Evolutionary conservation across 2,888 invertebrate species (phyloP).

Genomic region (Dicycla oo): DNA sequence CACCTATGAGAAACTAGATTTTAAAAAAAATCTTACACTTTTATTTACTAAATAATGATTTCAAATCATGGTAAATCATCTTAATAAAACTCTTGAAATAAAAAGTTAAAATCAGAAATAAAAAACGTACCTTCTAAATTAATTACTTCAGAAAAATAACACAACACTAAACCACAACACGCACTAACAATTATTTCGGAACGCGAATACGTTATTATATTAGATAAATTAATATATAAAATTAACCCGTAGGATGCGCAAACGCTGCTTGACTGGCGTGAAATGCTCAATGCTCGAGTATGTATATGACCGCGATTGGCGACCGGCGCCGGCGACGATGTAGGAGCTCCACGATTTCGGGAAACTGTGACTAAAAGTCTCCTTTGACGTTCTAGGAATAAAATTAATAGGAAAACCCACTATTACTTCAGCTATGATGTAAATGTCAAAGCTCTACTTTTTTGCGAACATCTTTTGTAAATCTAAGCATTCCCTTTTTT

Average conservation of each 20-base stretch:
- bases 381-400: constrained; percentile 13
- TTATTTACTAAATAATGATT: neutral
- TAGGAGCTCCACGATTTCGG: constrained; percentile 62
- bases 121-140: constrained; percentile 27
- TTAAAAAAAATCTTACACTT: neutral
- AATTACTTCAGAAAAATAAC: constrained; percentile 15
- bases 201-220: constrained; percentile 41
- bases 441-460: neutral
- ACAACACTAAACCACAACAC: constrained; percentile 58
- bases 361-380: constrained; percentile 50
- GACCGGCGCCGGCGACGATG: constrained; percentile 57
- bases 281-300: constrained; percentile 62
- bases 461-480: too few species aligned
- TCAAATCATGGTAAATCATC: neutral
- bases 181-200: constrained; percentile 30
- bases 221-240: constrained; percentile 36
- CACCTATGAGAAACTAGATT: neutral
- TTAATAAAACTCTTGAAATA: neutral
- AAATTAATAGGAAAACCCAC: constrained; percentile 26
- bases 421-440: neutral
- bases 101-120: neutral
- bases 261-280: constrained; percentile 72
- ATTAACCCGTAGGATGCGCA: constrained; percentile 63
- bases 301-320: constrained; percentile 59
- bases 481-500: neutral